Evolutionary conservation across 2,113 vertebrate genomes (phyloP), one percentile per base, ranked within the genome.

Genomic region (Megaptera novaeangliae): DNA sequence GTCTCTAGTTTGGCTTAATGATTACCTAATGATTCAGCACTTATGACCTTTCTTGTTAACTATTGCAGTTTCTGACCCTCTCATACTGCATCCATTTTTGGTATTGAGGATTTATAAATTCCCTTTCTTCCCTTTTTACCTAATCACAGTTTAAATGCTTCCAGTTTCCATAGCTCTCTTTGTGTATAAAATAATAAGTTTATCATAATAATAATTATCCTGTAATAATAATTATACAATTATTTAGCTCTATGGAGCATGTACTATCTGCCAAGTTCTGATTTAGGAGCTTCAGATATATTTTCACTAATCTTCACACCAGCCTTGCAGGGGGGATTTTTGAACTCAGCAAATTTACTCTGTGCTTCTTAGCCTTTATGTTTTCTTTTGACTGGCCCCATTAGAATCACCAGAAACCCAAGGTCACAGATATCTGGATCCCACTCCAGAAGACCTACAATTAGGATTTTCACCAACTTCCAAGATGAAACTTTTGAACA

Each of bases 1-100:
- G 84, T n/a, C 69, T 96, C 69, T 90, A 87, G 68, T 59, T 96
- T 89, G 55, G 84, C 75, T 97, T 98, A 96, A 97, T 92, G 63
- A 96, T 96, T 97, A 81, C 72, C 57, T 75, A 63, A 39, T 92
- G 89, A 96, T 88, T 96, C 69, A 41, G 39, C 81, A 82, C 15
- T 89, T 94, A 81, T 9, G 41, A 83, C 20, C 20, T 69, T 91
- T 92, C 46, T 77, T 61, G 75, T 75, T 81, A 86, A 84, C 69
- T 90, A 41, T 78, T 78, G 25, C 5, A 81, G 59, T 90, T 80
- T 90, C 93, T 93, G 81, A 91, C 14, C 5, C 1, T 93, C 18
- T 87, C 18, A 63, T 49, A 85, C 29, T 92, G 13, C 8, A 82
- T 89, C 57, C 10, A 41, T 61, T 91, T 95, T 85, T 92, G 27